These are phyloP conservation scores for Anhinga rufa DNA, from an alignment of 2,113 vertebrate genomes.

Conservation along the genomic window DNA sequence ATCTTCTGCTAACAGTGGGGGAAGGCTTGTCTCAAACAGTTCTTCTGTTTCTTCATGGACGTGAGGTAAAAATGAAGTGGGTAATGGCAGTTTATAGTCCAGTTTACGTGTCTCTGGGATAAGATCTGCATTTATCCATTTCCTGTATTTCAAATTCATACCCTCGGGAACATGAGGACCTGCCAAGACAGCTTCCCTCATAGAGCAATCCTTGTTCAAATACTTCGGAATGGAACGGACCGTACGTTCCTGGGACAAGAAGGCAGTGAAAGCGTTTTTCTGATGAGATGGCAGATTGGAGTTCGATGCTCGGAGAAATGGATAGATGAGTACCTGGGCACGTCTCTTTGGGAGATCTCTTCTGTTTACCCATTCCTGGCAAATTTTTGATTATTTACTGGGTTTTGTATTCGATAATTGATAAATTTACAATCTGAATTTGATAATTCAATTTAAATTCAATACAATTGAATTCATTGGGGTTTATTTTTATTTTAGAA, in stretches of 20 bases:
- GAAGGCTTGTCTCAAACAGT: neutral
- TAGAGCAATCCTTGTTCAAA: neutral
- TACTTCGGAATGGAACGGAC: neutral
- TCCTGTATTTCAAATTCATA: neutral
- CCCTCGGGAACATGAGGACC: neutral
- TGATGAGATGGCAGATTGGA: no score
- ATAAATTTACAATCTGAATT: no score
- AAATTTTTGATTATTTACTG: no score
- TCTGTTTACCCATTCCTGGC: no score
- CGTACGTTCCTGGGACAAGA: neutral
- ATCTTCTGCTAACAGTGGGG: constrained; percentile 5
- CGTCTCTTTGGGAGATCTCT: no score
- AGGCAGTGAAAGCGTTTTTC: no score
- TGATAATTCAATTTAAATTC: no score
- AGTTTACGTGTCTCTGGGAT: neutral
- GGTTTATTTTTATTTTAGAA: no score
- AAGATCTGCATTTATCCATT: constrained; percentile 16
- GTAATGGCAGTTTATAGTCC: neutral
- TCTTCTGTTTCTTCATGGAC: neutral
- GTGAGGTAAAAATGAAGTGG: neutral
- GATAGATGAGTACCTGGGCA: no score
- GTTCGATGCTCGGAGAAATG: no score
- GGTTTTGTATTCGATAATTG: no score
- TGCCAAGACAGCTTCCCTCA: neutral
- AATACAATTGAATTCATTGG: no score